Base-by-base conservation (phyloP, 2,113 vertebrate genomes). In the Phaethornis superciliosus region DNA sequence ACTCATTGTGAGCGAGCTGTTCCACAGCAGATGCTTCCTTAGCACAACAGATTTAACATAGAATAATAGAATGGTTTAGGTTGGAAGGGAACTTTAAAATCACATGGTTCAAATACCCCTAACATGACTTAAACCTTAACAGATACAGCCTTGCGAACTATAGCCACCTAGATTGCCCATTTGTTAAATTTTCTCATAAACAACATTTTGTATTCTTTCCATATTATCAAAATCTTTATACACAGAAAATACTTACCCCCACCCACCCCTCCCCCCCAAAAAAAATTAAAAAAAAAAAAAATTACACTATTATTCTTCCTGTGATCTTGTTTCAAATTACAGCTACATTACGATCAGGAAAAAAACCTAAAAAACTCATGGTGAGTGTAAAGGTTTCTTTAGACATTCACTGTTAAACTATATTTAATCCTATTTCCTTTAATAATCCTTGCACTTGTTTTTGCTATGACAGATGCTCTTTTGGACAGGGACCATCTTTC, bases 11-110 rank as follows among this genome's bases (percentile, higher is more conserved):
- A 87, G 21, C 44, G 58, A 94, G 35, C 33, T 52, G 30, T 81
- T 87, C 35, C 70, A 63, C 46, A 91, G 62, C 91, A 95, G 91
- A 95, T 93, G 87, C 89, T 89, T 95, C 46, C 78, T 94, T 85
- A 85, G 58, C 62, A 85, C 81, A 91, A 91, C 84, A 96, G 84
- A 91, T 76, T 93, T 49, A 49, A 23, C 49, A 49, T 6, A 49
- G 49, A 49, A 22, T 49, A 20, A 49, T 49, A 49, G 47, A 49
- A 49, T 23, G 49, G 22, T 49, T 49, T 49, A 22, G 22, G 20
- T 49, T 49, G 22, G 49, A 49, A 49, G 49, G 22, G 22, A 23
- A 5, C 49, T 49, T 49, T 23, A 49, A 23, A 49, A 23, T 49
- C 49, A 49, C 12, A 9, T 49, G 23, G 49, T 49, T 49, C 49